These are phyloP conservation scores for Crocuta crocuta DNA, from an alignment of 2,113 vertebrate genomes.

Conservation along the genomic window DNA sequence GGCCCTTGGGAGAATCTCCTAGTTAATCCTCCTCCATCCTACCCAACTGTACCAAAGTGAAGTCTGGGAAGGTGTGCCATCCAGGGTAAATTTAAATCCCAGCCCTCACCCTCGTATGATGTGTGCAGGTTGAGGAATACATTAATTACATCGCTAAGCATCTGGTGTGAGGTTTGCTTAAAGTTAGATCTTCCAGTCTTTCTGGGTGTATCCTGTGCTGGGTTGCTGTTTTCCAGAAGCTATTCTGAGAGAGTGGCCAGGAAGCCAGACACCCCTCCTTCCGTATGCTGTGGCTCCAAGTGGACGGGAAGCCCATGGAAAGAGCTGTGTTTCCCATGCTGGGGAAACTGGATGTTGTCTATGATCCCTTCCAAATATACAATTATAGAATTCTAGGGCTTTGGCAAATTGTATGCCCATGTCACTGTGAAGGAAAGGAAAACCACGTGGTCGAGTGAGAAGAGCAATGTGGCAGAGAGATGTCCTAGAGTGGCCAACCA, in stretches of 20 bases:
- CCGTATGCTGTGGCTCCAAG: neutral
- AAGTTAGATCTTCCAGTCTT: neutral
- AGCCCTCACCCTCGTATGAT: fast-evolving
- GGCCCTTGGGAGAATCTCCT: neutral
- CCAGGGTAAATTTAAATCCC: neutral
- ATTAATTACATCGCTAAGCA: neutral
- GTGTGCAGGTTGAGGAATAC: neutral
- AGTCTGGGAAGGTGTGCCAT: neutral
- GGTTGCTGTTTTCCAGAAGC: neutral
- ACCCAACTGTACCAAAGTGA: neutral
- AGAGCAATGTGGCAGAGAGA: neutral
- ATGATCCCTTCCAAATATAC: neutral
- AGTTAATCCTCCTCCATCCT: neutral
- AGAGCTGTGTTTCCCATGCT: neutral
- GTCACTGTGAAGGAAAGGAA: neutral
- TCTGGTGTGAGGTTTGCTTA: neutral
- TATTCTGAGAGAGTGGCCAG: neutral
- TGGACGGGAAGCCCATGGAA: neutral
- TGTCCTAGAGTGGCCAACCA: fast-evolving
- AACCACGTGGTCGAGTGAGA: neutral
- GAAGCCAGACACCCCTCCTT: neutral
- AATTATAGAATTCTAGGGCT: neutral
- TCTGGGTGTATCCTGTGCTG: neutral
- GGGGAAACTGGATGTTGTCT: neutral
- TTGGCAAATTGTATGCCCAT: neutral